A percentile compares a stretch with the other conserved stretches of the same genome.
phyloP scores from a whole-genome alignment of 2,113 vertebrate species.

The Calyptommatus sinebrachiatus region DNA sequence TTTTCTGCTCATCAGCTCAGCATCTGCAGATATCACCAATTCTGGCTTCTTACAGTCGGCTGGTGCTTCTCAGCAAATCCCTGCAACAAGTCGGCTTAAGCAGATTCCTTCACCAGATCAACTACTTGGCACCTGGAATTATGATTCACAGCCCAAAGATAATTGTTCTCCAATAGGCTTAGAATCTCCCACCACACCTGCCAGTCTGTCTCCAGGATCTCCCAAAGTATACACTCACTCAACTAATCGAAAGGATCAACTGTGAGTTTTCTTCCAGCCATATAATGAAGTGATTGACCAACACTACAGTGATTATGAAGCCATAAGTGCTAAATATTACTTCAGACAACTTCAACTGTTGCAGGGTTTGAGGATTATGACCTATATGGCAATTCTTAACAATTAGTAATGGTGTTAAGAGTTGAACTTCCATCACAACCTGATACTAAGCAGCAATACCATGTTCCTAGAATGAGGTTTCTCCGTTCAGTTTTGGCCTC shows the following conservation, averaged over 20 bases:
- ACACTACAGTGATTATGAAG: neutral
- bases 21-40: slow-evolving; percentile 80
- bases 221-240: slow-evolving; percentile 71
- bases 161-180: slow-evolving; percentile 47
- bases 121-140: slow-evolving; percentile 74
- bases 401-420: neutral
- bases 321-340: neutral
- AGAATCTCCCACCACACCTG: slow-evolving; percentile 70
- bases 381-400: neutral
- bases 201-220: slow-evolving; percentile 66
- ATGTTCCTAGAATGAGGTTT: neutral
- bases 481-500: too few relatives aligned
- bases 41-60: slow-evolving; percentile 82
- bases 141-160: slow-evolving; percentile 75
- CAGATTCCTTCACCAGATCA: slow-evolving; percentile 72
- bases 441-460: neutral
- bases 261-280: slow-evolving; percentile 65
- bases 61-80: slow-evolving; percentile 51
- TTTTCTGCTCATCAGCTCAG: slow-evolving; percentile 38
- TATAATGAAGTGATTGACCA: neutral
- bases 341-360: slow-evolving; percentile 2
- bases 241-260: slow-evolving; percentile 65
- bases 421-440: neutral
- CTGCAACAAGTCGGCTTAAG: slow-evolving; percentile 64
- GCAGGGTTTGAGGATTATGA: neutral